A percentile compares a stretch with the other conserved stretches of the same genome.
phyloP scores from a whole-genome alignment of 2,797 vertebrate genomes.

The Varecia variegata region DNA sequence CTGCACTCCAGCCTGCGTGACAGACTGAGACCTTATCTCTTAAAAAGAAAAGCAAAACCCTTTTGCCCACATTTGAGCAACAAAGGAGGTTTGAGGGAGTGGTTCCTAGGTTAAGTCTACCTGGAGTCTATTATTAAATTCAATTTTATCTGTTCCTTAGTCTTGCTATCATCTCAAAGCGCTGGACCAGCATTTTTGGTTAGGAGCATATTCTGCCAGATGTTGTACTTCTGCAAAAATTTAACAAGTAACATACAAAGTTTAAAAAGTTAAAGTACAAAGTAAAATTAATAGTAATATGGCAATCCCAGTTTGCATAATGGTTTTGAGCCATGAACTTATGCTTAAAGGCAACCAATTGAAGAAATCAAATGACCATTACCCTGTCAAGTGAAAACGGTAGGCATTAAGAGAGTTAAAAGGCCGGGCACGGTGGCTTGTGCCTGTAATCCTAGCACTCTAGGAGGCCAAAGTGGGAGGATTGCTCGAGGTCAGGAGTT shows the following conservation, averaged over 20 bases:
- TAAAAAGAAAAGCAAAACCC: no score
- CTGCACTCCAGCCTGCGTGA: no score
- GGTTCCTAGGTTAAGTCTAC: background rate
- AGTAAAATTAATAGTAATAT: background rate
- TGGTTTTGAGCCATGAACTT: background rate
- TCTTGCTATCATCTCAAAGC: background rate
- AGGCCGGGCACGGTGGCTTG: no score
- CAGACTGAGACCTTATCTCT: no score
- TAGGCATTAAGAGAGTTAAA: background rate
- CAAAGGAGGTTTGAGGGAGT: background rate
- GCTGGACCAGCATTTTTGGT: background rate
- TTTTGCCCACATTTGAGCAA: background rate
- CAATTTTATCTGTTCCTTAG: background rate
- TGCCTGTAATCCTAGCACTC: no score
- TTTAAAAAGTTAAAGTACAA: background rate
- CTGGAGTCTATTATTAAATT: background rate
- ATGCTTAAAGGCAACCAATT: background rate
- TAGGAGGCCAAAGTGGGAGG: no score
- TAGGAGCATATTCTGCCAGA: background rate
- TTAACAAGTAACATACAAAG: background rate
- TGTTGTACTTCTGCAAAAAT: background rate
- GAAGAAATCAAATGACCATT: background rate
- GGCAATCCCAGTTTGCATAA: background rate
- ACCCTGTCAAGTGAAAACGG: background rate
- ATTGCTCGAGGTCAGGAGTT: no score